Conservation (phyloP, 2,113 vertebrate species). For the Anseranas semipalmata region DNA sequence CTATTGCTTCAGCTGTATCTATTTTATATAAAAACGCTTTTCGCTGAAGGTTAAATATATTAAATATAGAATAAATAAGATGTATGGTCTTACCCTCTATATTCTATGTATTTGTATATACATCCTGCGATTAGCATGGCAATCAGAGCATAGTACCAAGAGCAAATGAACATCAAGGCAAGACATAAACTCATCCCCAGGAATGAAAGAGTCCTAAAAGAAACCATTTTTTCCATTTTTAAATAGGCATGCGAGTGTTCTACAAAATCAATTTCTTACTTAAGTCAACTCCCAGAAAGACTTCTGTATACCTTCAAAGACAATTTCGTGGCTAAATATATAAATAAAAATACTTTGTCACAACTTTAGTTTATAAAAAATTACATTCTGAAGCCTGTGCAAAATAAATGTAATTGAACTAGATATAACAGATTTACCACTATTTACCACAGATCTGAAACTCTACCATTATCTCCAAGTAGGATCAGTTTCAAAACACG, state of each 20-base stretch:
- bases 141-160: conserved; percentile 94
- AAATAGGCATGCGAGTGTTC: conserved; percentile 31
- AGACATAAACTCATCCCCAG: conserved; percentile 97
- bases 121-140: conserved; percentile 93
- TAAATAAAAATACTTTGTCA: background rate
- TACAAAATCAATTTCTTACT: conserved; percentile 25
- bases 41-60: conserved; percentile 3
- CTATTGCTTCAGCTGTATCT: background rate
- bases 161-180: conserved; percentile 96
- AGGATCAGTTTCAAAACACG: background rate
- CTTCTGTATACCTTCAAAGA: background rate
- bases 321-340: background rate
- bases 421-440: background rate
- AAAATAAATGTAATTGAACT: background rate
- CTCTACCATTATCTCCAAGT: background rate
- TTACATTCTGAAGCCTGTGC: background rate
- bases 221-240: conserved; percentile 51
- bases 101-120: conserved; percentile 99
- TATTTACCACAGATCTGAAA: background rate
- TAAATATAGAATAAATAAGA: conserved; percentile 58
- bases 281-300: background rate
- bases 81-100: conserved; percentile 87
- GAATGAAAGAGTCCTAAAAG: conserved; percentile 91
- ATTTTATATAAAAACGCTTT: background rate
- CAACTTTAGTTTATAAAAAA: background rate